Conservation (phyloP, 2,797 vertebrate genomes). For the Brachyrhaphis roseni region DNA sequence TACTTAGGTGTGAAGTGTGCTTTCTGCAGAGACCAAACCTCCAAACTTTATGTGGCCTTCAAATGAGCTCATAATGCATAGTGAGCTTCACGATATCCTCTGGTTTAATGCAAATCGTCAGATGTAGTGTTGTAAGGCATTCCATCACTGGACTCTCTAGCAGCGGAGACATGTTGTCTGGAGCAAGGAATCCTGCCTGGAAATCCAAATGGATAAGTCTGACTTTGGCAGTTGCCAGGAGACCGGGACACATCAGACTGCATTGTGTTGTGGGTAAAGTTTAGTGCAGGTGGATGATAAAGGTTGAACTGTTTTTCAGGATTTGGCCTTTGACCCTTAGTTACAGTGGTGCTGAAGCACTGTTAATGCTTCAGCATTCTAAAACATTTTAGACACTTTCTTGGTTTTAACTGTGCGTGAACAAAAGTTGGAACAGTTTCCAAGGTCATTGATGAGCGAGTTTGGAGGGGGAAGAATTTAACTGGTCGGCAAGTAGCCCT, state of each 20-base stretch:
- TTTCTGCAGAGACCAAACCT: background rate
- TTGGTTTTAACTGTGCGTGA: background rate
- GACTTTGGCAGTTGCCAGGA: background rate
- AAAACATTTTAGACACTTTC: background rate
- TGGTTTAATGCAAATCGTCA: background rate
- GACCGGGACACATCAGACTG: background rate
- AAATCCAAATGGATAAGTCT: background rate
- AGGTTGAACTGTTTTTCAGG: background rate
- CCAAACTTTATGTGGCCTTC: background rate
- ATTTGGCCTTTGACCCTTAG: background rate
- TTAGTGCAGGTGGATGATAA: background rate
- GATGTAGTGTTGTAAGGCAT: background rate
- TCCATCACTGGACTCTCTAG: background rate
- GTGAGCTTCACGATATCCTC: background rate
- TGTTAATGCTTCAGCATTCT: background rate
- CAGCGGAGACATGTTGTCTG: background rate
- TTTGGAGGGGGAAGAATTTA: background rate
- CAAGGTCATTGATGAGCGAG: background rate
- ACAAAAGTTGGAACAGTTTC: background rate
- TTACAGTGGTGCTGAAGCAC: background rate
- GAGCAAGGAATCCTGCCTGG: background rate
- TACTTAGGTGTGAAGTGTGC: background rate
- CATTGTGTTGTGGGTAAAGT: background rate
- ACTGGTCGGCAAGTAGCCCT: background rate
- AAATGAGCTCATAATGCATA: background rate